phyloP scores from a whole-genome alignment of 2,113 vertebrate species.

The Dicaeum eximium region DNA sequence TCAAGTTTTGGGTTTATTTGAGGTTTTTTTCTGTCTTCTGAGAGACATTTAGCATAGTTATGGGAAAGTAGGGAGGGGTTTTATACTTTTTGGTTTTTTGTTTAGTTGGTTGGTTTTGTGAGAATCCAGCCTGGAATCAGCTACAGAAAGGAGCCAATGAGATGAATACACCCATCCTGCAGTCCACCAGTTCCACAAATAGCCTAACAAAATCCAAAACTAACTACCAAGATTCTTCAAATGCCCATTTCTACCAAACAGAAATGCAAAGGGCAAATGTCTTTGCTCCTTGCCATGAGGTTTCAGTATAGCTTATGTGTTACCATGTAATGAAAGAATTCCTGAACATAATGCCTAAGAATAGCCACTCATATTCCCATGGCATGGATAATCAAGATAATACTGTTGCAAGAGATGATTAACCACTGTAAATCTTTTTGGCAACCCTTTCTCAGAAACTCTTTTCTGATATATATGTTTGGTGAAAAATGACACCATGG shows the following conservation, averaged over 20 bases:
- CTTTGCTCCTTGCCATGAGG: not conserved
- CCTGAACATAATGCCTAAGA: constrained; percentile 38
- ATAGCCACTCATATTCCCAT: constrained; percentile 15
- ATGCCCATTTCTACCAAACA: not conserved
- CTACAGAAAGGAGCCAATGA: not conserved
- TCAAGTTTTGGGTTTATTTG: not conserved
- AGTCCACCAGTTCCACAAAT: not conserved
- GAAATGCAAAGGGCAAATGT: not conserved
- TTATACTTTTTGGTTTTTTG: not conserved
- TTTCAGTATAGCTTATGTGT: not conserved
- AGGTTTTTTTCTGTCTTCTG: not conserved
- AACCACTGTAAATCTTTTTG: constrained; percentile 43
- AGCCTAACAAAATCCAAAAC: not conserved
- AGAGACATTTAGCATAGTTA: not conserved
- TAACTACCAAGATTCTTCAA: not conserved
- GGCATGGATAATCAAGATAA: constrained; percentile 50
- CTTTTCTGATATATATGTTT: not conserved
- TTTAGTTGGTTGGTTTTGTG: not conserved
- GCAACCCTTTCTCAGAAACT: constrained; percentile 32
- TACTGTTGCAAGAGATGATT: constrained; percentile 42
- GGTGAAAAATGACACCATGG: not conserved
- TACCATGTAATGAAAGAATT: constrained; percentile 41
- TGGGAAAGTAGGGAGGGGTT: not conserved
- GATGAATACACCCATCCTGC: not conserved
- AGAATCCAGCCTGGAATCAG: not conserved